Conservation (phyloP, 1,140 invertebrate species). For the Trachymyrmex septentrionalis region DNA sequence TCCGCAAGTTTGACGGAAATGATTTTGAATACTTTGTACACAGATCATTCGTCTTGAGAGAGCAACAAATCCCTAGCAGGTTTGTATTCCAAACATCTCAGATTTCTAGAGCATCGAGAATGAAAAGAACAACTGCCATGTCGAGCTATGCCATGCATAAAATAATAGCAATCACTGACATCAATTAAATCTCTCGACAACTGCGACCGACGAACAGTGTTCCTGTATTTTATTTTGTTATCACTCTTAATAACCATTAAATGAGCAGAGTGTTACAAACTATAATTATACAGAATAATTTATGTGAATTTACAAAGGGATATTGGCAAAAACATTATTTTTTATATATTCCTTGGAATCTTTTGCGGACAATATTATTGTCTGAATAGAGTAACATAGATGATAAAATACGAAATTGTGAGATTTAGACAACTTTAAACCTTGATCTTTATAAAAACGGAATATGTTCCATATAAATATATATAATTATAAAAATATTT, state of each 20-base stretch:
- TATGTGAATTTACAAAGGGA: background rate
- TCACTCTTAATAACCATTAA: background rate
- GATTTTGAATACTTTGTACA: background rate
- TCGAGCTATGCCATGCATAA: slow-evolving; percentile 12
- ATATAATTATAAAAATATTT: background rate
- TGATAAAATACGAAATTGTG: background rate
- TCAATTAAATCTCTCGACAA: slow-evolving; percentile 62
- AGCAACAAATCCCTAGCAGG: background rate
- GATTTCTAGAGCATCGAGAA: background rate
- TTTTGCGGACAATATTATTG: background rate
- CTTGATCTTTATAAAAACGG: background rate
- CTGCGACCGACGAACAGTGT: slow-evolving; percentile 3
- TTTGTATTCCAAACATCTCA: background rate
- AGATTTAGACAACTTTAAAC: background rate
- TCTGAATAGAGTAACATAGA: background rate
- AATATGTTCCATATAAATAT: background rate
- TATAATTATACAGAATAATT: background rate
- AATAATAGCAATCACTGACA: slow-evolving; percentile 53
- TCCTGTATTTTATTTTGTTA: background rate
- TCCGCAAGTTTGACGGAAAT: background rate
- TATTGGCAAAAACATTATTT: background rate
- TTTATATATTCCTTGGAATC: background rate
- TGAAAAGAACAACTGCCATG: background rate
- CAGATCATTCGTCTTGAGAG: background rate
- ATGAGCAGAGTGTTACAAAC: background rate